Conservation (phyloP, 2,113 vertebrate genomes). For the Natator depressus region DNA sequence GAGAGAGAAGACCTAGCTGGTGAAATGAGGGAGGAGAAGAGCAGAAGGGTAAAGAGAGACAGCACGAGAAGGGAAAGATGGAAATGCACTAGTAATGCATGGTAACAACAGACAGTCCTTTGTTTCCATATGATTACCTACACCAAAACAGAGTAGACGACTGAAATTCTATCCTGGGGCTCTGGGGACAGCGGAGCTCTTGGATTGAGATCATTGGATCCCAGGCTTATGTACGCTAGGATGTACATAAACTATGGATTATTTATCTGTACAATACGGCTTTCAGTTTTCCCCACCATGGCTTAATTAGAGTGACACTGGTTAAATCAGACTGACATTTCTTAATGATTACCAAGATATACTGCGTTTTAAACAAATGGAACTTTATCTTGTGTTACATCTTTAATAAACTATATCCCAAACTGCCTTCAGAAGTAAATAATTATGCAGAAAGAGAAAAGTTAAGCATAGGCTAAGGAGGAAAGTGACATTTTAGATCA, state of each 20-base stretch:
- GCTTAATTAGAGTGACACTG: not conserved
- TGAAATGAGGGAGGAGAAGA: not conserved
- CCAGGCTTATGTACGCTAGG: not conserved
- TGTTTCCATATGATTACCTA: not conserved
- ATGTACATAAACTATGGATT: not conserved
- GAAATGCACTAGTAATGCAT: not conserved
- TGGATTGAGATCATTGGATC: not conserved
- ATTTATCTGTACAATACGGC: conserved; percentile 6
- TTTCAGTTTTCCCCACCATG: not conserved
- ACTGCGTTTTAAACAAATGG: not conserved
- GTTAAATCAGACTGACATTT: not conserved
- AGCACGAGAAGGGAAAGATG: not conserved
- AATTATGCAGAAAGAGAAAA: not conserved
- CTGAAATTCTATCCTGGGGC: not conserved
- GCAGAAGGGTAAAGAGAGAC: not conserved
- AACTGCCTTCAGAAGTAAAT: not conserved
- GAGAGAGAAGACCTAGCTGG: not conserved
- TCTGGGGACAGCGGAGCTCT: rapidly evolving
- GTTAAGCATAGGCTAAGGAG: not conserved
- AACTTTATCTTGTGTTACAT: not conserved
- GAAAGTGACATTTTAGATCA: not conserved
- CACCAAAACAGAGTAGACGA: not conserved
- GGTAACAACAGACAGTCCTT: not conserved
- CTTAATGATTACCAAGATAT: not conserved
- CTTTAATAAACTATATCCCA: not conserved